These are phyloP conservation scores for Sterrhoptilus dennistouni DNA, from an alignment of 2,113 vertebrate species.

Conservation along the genomic window DNA sequence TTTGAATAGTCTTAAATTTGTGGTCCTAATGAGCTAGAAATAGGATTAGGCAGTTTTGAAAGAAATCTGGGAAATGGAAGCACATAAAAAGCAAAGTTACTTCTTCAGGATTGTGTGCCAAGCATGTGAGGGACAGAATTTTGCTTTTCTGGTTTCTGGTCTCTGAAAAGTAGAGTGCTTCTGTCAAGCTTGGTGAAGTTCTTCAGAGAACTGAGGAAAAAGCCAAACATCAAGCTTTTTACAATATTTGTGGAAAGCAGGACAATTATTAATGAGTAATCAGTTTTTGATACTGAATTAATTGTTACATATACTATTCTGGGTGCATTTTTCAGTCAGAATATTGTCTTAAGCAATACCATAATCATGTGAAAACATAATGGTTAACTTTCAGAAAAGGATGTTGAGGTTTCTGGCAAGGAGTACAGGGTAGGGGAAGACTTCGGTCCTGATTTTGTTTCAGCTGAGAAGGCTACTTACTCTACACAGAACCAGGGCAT, in stretches of 20 bases:
- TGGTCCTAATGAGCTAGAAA: not conserved
- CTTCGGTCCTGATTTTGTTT: not conserved
- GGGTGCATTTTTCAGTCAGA: not conserved
- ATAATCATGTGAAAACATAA: not conserved
- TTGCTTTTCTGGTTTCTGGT: not conserved
- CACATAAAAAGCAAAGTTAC: not conserved
- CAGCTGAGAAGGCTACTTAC: not conserved
- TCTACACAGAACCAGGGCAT: not conserved
- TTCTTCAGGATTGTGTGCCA: not conserved
- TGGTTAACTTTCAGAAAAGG: not conserved
- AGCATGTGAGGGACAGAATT: not conserved
- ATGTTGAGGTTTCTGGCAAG: not conserved
- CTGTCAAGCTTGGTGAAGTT: not conserved
- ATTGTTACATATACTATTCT: not conserved
- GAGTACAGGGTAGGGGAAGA: not conserved
- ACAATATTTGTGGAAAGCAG: not conserved
- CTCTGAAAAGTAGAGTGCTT: not conserved
- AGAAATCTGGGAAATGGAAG: not conserved
- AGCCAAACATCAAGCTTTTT: not conserved
- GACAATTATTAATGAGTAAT: not conserved
- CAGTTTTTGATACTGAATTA: not conserved
- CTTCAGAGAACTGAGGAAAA: not conserved
- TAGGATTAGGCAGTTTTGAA: not conserved
- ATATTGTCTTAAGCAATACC: not conserved
- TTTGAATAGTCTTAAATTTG: not conserved